These are phyloP conservation scores for Pammene fasciana DNA, from an alignment of 2,888 invertebrate species.

Conservation along the genomic window DNA sequence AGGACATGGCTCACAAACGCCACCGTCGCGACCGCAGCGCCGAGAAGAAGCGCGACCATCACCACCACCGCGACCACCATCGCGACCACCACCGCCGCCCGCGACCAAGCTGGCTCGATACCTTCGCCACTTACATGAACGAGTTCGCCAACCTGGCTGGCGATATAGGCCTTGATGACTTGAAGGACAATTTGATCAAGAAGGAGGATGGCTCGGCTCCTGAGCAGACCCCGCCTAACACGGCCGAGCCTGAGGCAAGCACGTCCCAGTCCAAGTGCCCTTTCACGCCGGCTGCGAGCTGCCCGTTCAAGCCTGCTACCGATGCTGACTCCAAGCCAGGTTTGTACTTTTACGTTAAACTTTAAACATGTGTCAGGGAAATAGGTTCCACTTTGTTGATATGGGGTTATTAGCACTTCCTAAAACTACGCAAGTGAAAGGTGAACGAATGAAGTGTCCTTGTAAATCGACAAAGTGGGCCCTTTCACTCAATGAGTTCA, in stretches of 20 bases:
- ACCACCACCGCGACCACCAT: constrained; percentile 46
- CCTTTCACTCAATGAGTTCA: too few relatives aligned
- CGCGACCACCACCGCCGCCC: constrained; percentile 55
- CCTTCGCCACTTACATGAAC: constrained; percentile 77
- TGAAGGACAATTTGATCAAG: constrained; percentile 42
- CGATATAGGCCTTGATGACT: constrained; percentile 57
- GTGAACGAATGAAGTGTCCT: too few relatives aligned
- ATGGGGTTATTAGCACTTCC: too few relatives aligned
- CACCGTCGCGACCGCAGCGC: constrained; percentile 52
- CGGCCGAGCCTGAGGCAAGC: constrained; percentile 30
- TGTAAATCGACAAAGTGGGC: too few relatives aligned
- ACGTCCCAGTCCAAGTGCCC: constrained; percentile 13
- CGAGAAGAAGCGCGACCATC: constrained; percentile 30
- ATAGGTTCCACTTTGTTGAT: too few relatives aligned
- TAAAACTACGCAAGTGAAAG: too few relatives aligned
- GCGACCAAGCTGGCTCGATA: constrained; percentile 74
- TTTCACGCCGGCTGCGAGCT: constrained; percentile 30
- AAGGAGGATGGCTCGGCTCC: too few relatives aligned
- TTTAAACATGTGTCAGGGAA: neutral
- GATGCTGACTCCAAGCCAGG: constrained; percentile 3
- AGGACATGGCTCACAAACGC: constrained; percentile 45
- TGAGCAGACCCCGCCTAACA: constrained; percentile 18
- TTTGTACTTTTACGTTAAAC: neutral
- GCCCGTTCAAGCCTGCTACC: constrained; percentile 42
- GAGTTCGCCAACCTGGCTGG: constrained; percentile 81